Conservation (phyloP, 2,888 invertebrate species). For the Netelia fuscicornis region DNA sequence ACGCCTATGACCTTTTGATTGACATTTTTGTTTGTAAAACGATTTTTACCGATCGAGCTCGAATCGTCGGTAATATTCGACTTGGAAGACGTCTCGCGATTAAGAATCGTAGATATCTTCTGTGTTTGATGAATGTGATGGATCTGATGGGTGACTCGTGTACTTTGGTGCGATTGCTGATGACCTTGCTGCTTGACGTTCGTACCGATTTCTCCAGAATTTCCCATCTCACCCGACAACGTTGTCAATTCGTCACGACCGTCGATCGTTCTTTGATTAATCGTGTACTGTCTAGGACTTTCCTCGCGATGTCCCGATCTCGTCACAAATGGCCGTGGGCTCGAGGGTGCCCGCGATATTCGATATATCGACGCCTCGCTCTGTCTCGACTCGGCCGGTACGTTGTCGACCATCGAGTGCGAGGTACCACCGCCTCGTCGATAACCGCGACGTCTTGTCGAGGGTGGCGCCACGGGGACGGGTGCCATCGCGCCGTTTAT, state of each 20-base stretch:
- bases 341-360: conserved; percentile 81
- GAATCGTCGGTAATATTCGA: conserved; percentile 67
- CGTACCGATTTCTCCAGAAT: conserved; percentile 61
- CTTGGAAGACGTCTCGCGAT: conserved; percentile 51
- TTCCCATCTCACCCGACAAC: conserved; percentile 78
- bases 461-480: conserved; percentile 70
- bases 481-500: conserved; percentile 84
- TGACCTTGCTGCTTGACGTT: conserved; percentile 38
- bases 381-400: conserved; percentile 80
- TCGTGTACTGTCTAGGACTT: conserved; percentile 79
- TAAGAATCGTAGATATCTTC: conserved; percentile 45
- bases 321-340: conserved; percentile 69
- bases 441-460: conserved; percentile 73
- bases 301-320: conserved; percentile 74
- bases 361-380: conserved; percentile 83
- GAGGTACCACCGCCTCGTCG: conserved; percentile 71
- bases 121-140: conserved; percentile 19
- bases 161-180: conserved; percentile 50
- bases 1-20: conserved; percentile 85
- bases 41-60: conserved; percentile 47
- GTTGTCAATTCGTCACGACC: conserved; percentile 77
- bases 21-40: conserved; percentile 54
- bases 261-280: conserved; percentile 79
- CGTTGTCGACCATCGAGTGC: conserved; percentile 75
- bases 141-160: conserved; percentile 34